Evolutionary conservation across 1,140 invertebrate species (phyloP), one percentile per base, ranked within the genome.

Genomic region (Lanistes nyassanus): DNA sequence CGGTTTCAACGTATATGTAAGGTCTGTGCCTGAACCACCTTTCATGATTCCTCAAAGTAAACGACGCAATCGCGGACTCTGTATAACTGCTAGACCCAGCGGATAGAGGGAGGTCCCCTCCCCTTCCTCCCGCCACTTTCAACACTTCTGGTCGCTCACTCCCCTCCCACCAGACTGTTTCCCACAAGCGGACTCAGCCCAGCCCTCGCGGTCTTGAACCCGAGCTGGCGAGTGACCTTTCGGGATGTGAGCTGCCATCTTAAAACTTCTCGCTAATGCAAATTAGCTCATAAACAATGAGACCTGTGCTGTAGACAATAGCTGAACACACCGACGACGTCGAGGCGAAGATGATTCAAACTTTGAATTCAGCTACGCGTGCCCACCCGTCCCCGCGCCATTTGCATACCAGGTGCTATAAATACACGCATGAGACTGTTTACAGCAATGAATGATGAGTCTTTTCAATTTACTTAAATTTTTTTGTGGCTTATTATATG

Each of bases 271-370:
- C 56, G 74, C 75, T 47, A 76, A 81, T 81, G 79, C 75, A 81
- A 81, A 81, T 81, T 47, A 79, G 71, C 26, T 73, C 47, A 76
- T 76, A 60, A 76, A 79, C 76, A 68, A 81, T 76, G 60, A 76
- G 77, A 53, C 56, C 58, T 47, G 56, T 58, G 60, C n/a, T 47
- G 34, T 21, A 70, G 26, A 53, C 26, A 31, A 47, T 70, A 39
- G 7, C 7, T n/a, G 37, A 23, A 5, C n/a, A 23, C 13, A 60
- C 11, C n/a, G 56, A 60, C 1, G 29, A 16, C 19, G 42, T 47
- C 42, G 42, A 47, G 42, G 1, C 19, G 42, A 47, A 60, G 56
- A 60, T 31, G 29, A 60, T 11, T 26, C 29, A 60, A 60, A 23
- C n/a, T 31, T 3, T 60, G 56, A 60, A 26, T 26, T n/a, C 56